These are phyloP conservation scores for cat (Felis catus) DNA, from an alignment of 2,113 vertebrate species.

Conservation along the genomic window DNA sequence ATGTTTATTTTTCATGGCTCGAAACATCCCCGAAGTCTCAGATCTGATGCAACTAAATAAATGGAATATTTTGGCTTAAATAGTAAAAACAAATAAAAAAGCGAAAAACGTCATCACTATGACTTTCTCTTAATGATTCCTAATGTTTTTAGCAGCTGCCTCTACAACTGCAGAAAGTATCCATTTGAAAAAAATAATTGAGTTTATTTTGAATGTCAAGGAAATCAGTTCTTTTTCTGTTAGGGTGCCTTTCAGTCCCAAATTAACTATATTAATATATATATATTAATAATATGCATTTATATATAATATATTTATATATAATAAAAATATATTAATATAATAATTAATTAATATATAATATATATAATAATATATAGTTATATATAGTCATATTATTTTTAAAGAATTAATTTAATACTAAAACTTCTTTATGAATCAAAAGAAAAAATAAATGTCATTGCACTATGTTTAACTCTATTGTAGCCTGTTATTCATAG, in stretches of 20 bases:
- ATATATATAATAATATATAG: no score
- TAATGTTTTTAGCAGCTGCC: neutral
- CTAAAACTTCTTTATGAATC: neutral
- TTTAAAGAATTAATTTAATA: neutral
- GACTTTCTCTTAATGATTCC: conserved; percentile 12
- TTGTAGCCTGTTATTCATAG: neutral
- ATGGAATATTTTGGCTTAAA: neutral
- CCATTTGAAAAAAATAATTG: conserved; percentile 36
- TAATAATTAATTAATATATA: no score
- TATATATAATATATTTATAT: no score
- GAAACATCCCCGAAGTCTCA: conserved; percentile 20
- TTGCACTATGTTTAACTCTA: neutral
- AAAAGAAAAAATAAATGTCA: neutral
- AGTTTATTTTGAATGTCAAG: neutral
- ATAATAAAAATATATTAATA: no score
- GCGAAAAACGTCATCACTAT: neutral
- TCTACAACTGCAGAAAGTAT: neutral
- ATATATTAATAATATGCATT: no score
- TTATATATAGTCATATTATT: neutral
- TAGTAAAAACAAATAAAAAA: neutral
- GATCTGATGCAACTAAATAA: conserved; percentile 10
- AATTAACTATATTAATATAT: neutral
- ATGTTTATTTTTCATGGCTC: conserved; percentile 31
- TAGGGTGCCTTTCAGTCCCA: neutral
- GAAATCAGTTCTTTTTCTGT: conserved; percentile 18